Evolutionary conservation across 2,113 vertebrate species (phyloP).

Genomic region (human): DNA sequence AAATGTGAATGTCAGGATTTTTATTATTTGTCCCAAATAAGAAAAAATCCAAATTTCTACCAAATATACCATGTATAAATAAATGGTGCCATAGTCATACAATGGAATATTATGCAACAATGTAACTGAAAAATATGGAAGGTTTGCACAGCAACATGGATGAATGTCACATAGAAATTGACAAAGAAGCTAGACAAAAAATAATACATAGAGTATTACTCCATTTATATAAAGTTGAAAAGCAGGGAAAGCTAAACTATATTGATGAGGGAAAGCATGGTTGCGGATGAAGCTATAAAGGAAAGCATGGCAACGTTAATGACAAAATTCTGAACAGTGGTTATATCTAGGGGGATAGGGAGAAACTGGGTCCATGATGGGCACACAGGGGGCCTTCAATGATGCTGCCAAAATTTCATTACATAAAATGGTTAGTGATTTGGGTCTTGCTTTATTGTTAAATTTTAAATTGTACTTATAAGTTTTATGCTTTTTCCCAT

Average conservation of each 20-base stretch:
- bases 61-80: background rate
- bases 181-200: background rate
- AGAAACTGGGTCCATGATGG: background rate
- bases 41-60: background rate
- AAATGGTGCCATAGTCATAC: background rate
- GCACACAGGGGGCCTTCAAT: background rate
- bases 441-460: background rate
- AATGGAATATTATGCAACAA: background rate
- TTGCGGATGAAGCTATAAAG: background rate
- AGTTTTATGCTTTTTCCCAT: background rate
- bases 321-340: background rate
- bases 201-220: background rate
- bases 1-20: background rate
- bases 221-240: background rate
- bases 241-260: background rate
- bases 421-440: background rate
- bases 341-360: background rate
- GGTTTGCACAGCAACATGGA: background rate
- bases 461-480: background rate
- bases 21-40: background rate
- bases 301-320: background rate
- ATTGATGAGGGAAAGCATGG: background rate
- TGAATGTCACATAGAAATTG: background rate
- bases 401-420: background rate
- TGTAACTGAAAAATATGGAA: background rate